Evolutionary conservation across 2,113 vertebrate genomes (phyloP), one percentile per base, ranked within the genome.

Genomic region (Limanda limanda): DNA sequence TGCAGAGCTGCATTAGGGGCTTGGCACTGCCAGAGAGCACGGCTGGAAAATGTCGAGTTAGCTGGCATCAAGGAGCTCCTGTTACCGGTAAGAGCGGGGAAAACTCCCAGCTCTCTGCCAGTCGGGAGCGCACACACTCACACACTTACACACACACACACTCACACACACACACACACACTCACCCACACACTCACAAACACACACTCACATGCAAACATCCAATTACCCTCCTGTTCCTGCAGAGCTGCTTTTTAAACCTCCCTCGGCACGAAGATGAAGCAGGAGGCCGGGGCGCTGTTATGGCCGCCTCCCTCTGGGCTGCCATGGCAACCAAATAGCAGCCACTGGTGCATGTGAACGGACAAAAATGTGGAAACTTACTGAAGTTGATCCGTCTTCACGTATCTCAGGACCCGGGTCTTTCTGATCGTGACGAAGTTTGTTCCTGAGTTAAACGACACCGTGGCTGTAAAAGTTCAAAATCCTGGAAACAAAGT

Each of bases 11-110:
- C 73, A 81, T 85, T 69, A 78, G 67, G 42, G 74, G 69, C 52
- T 81, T 85, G 89, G 82, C 79, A 65, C 15, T 24, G 75, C 63
- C 71, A 27, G 55, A 18, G 59, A 68, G 61, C 71, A 2, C 52
- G 86, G 59, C 88, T 91, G 91, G 91, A 92, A 90, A 90, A 84
- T 89, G 82, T 89, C 78, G 64, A 71, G 70, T n/a, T 52, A 65
- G 73, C 84, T 91, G 91, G 88, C 88, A 91, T 88, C 73, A 80
- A 89, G 84, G 24, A 78, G 86, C 88, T 89, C 82, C 81, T 87
- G 83, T 92, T 90, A 90, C 90, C 69, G 74, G 86, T 37, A 86
- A 79, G 74, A 58, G 63, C 23, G 40, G 74, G 66, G 68, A 83
- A 85, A 86, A 83, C 73, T 81, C 82, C 74, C 69, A 71, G 17